These are phyloP conservation scores for Rhinatrema bivittatum DNA, from an alignment of 2,797 vertebrate species.

Conservation along the genomic window DNA sequence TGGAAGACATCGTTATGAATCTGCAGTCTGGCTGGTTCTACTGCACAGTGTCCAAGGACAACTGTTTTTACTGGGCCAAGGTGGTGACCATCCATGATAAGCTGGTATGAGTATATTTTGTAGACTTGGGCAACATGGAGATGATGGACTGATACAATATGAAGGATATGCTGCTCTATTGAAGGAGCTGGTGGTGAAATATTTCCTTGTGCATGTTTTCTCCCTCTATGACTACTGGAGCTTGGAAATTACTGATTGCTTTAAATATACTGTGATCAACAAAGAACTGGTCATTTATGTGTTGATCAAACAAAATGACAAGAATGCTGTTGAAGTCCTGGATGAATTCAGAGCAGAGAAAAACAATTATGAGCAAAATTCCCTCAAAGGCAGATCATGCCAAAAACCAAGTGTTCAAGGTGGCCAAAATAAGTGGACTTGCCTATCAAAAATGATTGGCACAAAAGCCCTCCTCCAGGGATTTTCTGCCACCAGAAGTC, in stretches of 20 bases:
- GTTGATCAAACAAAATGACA: constrained; percentile 41
- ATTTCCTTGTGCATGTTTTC: constrained; percentile 60
- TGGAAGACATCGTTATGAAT: constrained; percentile 39
- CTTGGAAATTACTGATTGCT: constrained; percentile 58
- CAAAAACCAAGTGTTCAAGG: constrained; percentile 42
- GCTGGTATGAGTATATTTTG: constrained; percentile 56
- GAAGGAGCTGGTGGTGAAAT: constrained; percentile 71
- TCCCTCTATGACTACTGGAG: constrained; percentile 67
- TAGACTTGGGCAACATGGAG: constrained; percentile 74
- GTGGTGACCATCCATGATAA: constrained; percentile 50
- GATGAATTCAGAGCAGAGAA: constrained; percentile 56
- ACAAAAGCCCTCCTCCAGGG: too few relatives aligned
- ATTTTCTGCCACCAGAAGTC: too few relatives aligned
- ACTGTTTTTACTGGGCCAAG: constrained; percentile 67
- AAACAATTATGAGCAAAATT: constrained; percentile 62
- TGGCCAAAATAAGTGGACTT: too few relatives aligned
- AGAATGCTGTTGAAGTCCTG: constrained; percentile 64
- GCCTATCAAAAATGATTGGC: too few relatives aligned
- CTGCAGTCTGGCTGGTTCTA: constrained; percentile 67
- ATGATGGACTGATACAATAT: constrained; percentile 52
- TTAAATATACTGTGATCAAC: constrained; percentile 65
- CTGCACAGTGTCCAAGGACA: constrained; percentile 68
- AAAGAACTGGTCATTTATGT: constrained; percentile 64
- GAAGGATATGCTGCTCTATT: constrained; percentile 61
- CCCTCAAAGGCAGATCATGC: constrained; percentile 59